Evolutionary conservation across 2,797 vertebrate genomes (phyloP).

Genomic region (Nyctibius grandis): DNA sequence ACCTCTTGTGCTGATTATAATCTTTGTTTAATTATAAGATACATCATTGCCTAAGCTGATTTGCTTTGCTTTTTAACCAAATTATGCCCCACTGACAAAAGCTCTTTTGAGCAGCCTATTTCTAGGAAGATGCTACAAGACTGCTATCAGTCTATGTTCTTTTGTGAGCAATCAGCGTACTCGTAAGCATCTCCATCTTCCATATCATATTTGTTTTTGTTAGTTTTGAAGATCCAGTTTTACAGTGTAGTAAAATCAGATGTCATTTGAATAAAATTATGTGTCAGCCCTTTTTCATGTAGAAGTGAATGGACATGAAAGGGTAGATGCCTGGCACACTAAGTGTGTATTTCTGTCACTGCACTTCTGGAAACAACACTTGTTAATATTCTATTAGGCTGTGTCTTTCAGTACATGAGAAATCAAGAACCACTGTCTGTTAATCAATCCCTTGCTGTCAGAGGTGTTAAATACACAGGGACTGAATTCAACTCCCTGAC

Average conservation of each 20-base stretch:
- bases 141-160: neutral
- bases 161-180: neutral
- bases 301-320: slow-evolving; percentile 9
- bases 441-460: neutral
- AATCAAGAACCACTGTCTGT: neutral
- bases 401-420: neutral
- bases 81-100: neutral
- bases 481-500: neutral
- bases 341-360: neutral
- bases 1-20: slow-evolving; percentile 27
- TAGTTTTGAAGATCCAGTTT: neutral
- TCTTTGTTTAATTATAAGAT: slow-evolving; percentile 58
- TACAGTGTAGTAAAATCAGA: neutral
- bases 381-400: slow-evolving; percentile 5
- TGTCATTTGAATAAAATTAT: neutral
- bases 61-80: slow-evolving; percentile 27
- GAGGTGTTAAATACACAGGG: neutral
- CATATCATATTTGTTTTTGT: neutral
- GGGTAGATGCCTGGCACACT: neutral
- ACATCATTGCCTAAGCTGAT: slow-evolving; percentile 31
- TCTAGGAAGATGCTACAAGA: neutral
- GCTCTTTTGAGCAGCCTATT: neutral
- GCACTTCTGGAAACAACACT: slow-evolving; percentile 19
- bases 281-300: neutral
- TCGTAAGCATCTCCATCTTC: neutral